Percentiles rank a stretch among this genome's conserved stretches.
Evolutionary conservation across 2,888 invertebrate genomes (phyloP).

Genomic region (Zhuqinia jingwanae): DNA sequence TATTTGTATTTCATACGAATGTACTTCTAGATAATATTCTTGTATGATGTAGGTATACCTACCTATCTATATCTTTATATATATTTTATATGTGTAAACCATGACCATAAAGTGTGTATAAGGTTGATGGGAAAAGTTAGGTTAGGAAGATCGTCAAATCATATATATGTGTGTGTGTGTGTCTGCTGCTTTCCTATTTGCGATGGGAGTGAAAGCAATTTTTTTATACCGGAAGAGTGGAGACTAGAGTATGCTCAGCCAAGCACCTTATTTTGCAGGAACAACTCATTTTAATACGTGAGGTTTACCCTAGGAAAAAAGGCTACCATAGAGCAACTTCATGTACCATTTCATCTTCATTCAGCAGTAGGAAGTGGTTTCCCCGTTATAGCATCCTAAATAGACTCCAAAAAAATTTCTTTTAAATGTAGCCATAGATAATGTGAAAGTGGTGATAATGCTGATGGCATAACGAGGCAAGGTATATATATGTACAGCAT

Average conservation of each 20-base stretch:
- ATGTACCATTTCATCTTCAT: neutral
- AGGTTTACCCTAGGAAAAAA: neutral
- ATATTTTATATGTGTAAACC: neutral
- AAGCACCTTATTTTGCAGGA: slow-evolving; percentile 29
- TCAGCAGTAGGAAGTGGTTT: neutral
- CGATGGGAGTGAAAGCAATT: slow-evolving; percentile 9
- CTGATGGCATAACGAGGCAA: too few species aligned
- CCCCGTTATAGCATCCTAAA: neutral
- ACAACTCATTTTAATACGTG: slow-evolving; percentile 44
- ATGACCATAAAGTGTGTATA: too few species aligned
- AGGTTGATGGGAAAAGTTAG: slow-evolving; percentile 2
- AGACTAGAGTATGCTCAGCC: too few species aligned
- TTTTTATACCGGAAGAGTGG: too few species aligned
- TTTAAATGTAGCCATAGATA: neutral
- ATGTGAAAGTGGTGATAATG: neutral
- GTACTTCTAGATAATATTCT: too few species aligned
- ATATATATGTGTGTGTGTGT: neutral
- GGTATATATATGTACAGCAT: neutral
- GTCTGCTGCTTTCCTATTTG: neutral
- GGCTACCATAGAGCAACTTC: neutral
- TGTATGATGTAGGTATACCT: too few species aligned
- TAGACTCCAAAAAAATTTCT: neutral
- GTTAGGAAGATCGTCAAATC: slow-evolving; percentile 1
- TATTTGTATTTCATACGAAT: neutral
- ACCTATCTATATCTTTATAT: neutral